Percentiles rank a stretch among this genome's conserved stretches.
These are phyloP conservation scores for Xiphophorus birchmanni DNA, from an alignment of 2,797 vertebrate genomes.

Conservation along the genomic window DNA sequence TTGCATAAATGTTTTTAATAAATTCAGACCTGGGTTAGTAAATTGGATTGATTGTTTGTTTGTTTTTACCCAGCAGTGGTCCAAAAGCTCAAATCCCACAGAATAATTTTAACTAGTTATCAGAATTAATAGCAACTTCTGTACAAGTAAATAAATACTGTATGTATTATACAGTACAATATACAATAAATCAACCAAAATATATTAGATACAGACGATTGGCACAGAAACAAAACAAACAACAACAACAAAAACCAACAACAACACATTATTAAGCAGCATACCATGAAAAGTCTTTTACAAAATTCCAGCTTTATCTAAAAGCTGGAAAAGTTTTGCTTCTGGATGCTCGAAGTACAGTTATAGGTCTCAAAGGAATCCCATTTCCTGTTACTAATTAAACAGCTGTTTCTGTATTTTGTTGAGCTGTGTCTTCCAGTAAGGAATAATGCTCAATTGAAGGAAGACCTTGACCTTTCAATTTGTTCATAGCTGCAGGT, in stretches of 20 bases:
- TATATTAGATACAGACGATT: not conserved
- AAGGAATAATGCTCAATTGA: not conserved
- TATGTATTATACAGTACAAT: not conserved
- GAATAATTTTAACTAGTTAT: not conserved
- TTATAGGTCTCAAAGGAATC: not conserved
- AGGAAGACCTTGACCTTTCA: not conserved
- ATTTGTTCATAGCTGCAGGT: not conserved
- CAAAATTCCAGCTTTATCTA: no score
- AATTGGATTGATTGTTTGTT: no score
- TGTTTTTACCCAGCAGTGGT: no score
- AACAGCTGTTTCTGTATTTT: not conserved
- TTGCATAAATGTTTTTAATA: no score
- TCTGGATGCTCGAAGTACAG: not conserved
- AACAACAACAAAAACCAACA: not conserved
- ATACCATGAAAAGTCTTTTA: not conserved
- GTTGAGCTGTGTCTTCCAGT: not conserved
- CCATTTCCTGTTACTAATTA: constrained; percentile 1
- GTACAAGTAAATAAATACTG: not conserved
- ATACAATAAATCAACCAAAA: not conserved
- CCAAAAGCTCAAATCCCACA: not conserved
- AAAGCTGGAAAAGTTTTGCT: not conserved
- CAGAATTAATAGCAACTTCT: not conserved
- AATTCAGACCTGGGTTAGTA: no score
- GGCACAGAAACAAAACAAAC: not conserved
- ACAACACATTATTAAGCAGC: not conserved